These are phyloP conservation scores for Pemphredon lugubris DNA, from an alignment of 2,888 invertebrate genomes.

Conservation along the genomic window DNA sequence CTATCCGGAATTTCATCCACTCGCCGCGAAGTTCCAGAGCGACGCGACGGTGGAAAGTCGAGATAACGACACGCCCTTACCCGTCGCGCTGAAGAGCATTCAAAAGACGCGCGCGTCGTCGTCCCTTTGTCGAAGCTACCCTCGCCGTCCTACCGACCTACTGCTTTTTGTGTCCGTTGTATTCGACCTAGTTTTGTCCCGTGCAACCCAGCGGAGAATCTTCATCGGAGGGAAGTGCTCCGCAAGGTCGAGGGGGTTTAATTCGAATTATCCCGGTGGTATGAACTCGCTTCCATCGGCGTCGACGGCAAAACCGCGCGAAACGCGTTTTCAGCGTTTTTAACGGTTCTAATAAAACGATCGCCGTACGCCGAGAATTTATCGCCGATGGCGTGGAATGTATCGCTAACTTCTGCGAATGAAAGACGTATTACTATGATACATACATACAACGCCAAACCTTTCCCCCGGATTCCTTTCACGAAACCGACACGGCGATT, in stretches of 20 bases:
- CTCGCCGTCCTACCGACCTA: constrained; percentile 27
- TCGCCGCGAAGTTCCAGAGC: constrained; percentile 23
- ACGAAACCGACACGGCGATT: constrained; percentile 12
- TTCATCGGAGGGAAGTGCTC: constrained; percentile 7
- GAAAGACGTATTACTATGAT: not conserved
- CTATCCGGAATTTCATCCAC: constrained; percentile 24
- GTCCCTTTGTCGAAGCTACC: constrained; percentile 40
- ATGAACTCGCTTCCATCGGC: not conserved
- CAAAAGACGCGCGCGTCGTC: constrained; percentile 22
- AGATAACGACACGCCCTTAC: constrained; percentile 36
- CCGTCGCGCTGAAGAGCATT: too few species aligned
- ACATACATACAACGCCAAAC: constrained; percentile 7
- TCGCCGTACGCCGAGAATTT: too few species aligned
- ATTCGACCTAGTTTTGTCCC: constrained; percentile 50
- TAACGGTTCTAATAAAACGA: too few species aligned
- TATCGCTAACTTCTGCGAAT: constrained; percentile 9
- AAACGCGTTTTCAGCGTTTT: too few species aligned
- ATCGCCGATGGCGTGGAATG: not conserved
- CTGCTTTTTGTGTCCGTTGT: constrained; percentile 34
- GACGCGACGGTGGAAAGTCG: constrained; percentile 1
- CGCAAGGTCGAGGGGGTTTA: constrained; percentile 28
- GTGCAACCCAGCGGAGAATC: constrained; percentile 21
- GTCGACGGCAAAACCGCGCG: too few species aligned
- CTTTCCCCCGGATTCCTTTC: constrained; percentile 50
- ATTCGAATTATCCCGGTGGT: constrained; percentile 26